Evolutionary conservation across 1,140 invertebrate genomes (phyloP).

Genomic region (Pachyrhynchus sulphureomaculatus): DNA sequence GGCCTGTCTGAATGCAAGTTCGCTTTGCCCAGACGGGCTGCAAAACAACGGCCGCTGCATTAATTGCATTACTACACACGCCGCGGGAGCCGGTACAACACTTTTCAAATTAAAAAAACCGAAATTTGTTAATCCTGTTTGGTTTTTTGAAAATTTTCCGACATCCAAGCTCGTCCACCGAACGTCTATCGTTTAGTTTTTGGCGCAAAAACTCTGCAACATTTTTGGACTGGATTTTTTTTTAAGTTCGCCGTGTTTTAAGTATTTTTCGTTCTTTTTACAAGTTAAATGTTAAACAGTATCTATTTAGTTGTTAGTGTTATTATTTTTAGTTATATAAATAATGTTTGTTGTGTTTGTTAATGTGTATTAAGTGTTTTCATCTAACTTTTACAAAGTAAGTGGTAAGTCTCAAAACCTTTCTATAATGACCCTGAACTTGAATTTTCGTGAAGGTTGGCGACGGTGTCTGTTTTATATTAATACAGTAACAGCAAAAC

Average conservation of each 20-base stretch:
- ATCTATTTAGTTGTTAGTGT: constrained; percentile 40
- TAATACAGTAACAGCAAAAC: no score
- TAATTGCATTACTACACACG: constrained; percentile 44
- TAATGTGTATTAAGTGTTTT: constrained; percentile 43
- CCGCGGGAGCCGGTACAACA: constrained; percentile 52
- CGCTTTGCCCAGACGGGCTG: constrained; percentile 37
- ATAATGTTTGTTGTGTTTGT: constrained; percentile 51
- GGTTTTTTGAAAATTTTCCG: constrained; percentile 22
- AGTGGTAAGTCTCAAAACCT: constrained; percentile 9
- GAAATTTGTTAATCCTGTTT: constrained; percentile 42
- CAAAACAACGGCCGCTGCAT: constrained; percentile 49
- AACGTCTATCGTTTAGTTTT: constrained; percentile 23
- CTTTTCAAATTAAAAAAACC: constrained; percentile 28
- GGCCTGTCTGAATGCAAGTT: constrained; percentile 47
- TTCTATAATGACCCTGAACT: background rate
- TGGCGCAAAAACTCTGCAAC: constrained; percentile 26
- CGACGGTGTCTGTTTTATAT: background rate
- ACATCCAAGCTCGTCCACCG: constrained; percentile 19
- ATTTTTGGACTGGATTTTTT: constrained; percentile 15
- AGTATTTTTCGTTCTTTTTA: constrained; percentile 32
- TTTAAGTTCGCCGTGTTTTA: constrained; percentile 29
- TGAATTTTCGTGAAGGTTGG: background rate
- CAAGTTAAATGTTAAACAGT: constrained; percentile 29
- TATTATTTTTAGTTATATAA: constrained; percentile 42
- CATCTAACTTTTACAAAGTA: constrained; percentile 17